Evolutionary conservation across 2,113 vertebrate genomes (phyloP), one percentile per base, ranked within the genome.

Genomic region (Caranx ignobilis): DNA sequence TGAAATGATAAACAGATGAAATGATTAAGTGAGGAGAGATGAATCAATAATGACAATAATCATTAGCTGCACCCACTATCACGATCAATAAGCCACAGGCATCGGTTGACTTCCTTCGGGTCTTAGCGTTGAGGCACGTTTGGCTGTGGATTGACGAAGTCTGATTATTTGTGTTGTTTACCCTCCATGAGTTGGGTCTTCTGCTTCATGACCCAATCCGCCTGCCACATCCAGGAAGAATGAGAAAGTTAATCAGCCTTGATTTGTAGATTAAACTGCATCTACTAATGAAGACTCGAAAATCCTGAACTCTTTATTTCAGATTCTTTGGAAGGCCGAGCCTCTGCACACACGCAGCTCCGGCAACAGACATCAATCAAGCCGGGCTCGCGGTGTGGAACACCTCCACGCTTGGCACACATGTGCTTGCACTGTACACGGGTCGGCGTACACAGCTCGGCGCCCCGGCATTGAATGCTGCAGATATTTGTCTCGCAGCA

Each of bases 401-500:
- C 62, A 64, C 69, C 34, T 81, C 73, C 50, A 70, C 37, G 34
- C 65, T 64, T 54, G 79, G 83, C 81, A 73, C 70, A 75, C 67
- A 7, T 45, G 82, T 75, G 34, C 50, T 37, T 5, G 1, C 6
- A 59, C 66, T 48, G 26, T 32, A 60, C 48, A 71, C 13, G 73
- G 45, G 39, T 21, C 0, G 47, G 54, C 12, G 26, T n/a, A 13
- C n/a, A 32, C 32, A 59, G 55, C 18, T 21, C 39, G 15, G n/a
- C 64, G 21, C 31, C 72, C 31, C 13, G 5, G 77, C 87, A 84
- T 84, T 85, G 86, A 77, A 71, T 26, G n/a, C 72, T 45, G 77
- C 78, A 84, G 76, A 90, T 81, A 83, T 90, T 86, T 48, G 79
- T 91, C 85, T 89, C 56, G 3, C 84, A 74, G 63, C 79, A 55